Percentiles rank a stretch among this genome's conserved stretches.
Evolutionary conservation across 2,797 vertebrate species (phyloP).

Genomic region (Ceryle rudis): DNA sequence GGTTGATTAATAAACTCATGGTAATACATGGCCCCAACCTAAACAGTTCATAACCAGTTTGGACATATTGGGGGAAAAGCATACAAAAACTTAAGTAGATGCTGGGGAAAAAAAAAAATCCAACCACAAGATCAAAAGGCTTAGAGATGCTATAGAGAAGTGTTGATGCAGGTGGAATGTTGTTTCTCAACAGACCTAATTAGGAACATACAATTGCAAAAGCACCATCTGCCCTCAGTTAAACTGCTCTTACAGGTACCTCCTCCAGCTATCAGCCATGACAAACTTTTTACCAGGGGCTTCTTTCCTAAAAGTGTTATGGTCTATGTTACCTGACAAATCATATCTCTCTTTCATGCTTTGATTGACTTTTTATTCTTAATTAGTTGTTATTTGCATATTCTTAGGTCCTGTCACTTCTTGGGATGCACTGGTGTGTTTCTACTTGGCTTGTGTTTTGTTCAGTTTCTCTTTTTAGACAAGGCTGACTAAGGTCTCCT

Average conservation of each 20-base stretch:
- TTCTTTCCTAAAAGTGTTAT: background rate
- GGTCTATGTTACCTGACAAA: background rate
- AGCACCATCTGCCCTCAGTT: accelerated
- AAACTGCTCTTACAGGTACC: background rate
- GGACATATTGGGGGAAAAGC: accelerated
- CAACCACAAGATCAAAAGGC: background rate
- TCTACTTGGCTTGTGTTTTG: background rate
- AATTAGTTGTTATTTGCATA: background rate
- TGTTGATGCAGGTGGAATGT: background rate
- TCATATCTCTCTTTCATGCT: background rate
- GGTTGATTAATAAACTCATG: background rate
- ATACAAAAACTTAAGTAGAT: accelerated
- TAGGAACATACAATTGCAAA: background rate
- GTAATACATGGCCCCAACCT: too few species aligned
- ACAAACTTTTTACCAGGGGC: background rate
- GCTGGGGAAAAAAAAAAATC: background rate
- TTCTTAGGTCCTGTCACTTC: background rate
- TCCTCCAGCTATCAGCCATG: background rate
- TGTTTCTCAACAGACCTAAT: background rate
- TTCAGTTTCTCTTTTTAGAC: background rate
- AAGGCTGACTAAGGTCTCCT: background rate
- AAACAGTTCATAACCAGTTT: background rate
- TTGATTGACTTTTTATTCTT: background rate
- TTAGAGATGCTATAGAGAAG: background rate
- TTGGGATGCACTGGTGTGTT: background rate